Evolutionary conservation across 2,888 invertebrate species (phyloP), one percentile per base, ranked within the genome.

Genomic region (Macrophya alboannulata): DNA sequence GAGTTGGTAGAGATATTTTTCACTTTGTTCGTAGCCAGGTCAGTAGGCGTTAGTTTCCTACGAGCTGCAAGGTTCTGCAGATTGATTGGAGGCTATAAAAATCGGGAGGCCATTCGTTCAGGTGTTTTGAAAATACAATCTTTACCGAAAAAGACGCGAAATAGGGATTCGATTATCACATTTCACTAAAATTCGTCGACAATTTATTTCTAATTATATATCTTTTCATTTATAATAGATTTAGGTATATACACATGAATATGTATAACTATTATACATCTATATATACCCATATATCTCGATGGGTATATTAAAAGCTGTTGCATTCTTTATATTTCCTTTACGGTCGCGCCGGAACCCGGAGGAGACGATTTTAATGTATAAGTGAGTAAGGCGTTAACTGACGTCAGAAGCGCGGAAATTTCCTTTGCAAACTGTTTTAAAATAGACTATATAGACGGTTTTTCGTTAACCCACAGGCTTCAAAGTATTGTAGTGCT

Each of bases 21-120:
- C 62, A 81, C 43, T 79, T 79, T 62, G 59, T 81, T 81, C 59
- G 81, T 81, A 37, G 59, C 81, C 62, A 81, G 43, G 59, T 62
- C 62, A 59, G 77, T 77, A 55, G 77, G 77, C 51, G 51, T 55
- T 55, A n/a, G 37, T 74, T 48, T 55, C 31, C 31, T 37, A 51
- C 77, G 55, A 77, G 59, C 62, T 81, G 59, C 79, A 81, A 81
- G 59, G 51, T 81, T 59, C 43, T 43, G 59, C 62, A 81, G 81
- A 62, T 81, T 81, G 81, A 81, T 81, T 59, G 81, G 62, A 59
- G 43, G 59, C 59, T 81, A 81, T 81, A 81, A 81, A 81, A 81
- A 62, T 81, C 81, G 31, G 59, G 43, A 81, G 81, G 81, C 43
- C 81, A 62, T 59, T 17, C 77, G 51, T n/a, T 77, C 72, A 74